phyloP scores from a whole-genome alignment of 2,797 vertebrate genomes.

The Gadopsis marmoratus region DNA sequence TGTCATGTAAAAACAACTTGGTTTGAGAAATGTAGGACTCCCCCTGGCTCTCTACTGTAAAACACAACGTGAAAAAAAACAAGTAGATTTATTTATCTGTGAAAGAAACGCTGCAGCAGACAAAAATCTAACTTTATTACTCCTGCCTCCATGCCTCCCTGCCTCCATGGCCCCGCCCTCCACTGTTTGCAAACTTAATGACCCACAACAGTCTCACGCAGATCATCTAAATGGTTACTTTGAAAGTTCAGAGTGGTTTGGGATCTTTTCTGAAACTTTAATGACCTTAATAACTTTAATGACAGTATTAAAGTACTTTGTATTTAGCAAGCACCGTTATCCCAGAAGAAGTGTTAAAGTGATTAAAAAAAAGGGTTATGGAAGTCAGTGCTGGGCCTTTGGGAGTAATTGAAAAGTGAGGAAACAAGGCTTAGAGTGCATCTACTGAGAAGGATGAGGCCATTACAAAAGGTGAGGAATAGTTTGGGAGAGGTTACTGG shows the following conservation, averaged over 20 bases:
- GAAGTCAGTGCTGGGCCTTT: constrained; percentile 14
- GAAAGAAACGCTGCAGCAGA: constrained; percentile 35
- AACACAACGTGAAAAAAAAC: neutral
- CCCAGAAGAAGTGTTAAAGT: constrained; percentile 9
- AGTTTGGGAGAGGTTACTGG: neutral
- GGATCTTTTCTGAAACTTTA: constrained; percentile 16
- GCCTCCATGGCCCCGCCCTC: neutral
- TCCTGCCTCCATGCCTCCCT: neutral
- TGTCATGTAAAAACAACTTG: neutral
- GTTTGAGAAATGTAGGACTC: neutral
- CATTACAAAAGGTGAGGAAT: constrained; percentile 11
- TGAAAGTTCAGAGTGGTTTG: constrained; percentile 7
- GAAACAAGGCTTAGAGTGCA: constrained; percentile 19
- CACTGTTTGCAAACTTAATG: constrained; percentile 36
- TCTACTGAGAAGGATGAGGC: constrained; percentile 37
- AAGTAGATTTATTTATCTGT: neutral
- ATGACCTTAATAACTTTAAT: constrained; percentile 39
- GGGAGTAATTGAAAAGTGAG: constrained; percentile 35
- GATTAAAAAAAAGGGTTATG: constrained; percentile 4
- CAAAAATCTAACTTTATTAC: constrained; percentile 3
- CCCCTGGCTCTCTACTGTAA: neutral
- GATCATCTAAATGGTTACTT: constrained; percentile 33
- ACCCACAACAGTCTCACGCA: constrained; percentile 24
- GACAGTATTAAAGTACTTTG: constrained; percentile 3
- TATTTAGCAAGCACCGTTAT: constrained; percentile 8